A percentile compares a stretch with the other conserved stretches of the same genome.
phyloP scores from a whole-genome alignment of 2,888 invertebrate genomes.

The Zeuzera pyrina region DNA sequence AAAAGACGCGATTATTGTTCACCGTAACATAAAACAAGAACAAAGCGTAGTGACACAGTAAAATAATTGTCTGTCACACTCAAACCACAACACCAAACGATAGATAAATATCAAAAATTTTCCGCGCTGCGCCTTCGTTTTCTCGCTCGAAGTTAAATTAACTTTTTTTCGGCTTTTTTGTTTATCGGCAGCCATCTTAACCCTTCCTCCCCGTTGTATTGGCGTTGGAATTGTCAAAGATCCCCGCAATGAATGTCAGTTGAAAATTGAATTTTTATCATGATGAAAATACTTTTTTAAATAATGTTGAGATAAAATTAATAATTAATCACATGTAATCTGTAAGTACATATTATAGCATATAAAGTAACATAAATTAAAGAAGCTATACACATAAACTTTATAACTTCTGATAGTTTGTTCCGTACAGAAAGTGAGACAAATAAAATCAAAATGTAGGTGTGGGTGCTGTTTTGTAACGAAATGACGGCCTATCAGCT shows the following conservation, averaged over 20 bases:
- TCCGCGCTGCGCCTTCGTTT: constrained; percentile 48
- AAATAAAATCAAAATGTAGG: too few species aligned
- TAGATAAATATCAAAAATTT: constrained; percentile 34
- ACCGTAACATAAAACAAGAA: too few species aligned
- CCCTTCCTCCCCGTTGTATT: constrained; percentile 51
- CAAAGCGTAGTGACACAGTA: constrained; percentile 24
- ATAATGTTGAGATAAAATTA: too few species aligned
- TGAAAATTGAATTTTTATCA: constrained; percentile 70
- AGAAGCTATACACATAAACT: too few species aligned
- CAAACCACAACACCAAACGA: constrained; percentile 14
- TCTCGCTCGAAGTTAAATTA: constrained; percentile 63
- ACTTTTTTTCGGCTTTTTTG: constrained; percentile 55
- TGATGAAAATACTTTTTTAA: constrained; percentile 50
- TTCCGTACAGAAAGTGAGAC: too few species aligned
- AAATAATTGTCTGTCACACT: constrained; percentile 23
- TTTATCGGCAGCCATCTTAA: constrained; percentile 65
- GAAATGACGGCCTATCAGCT: too few species aligned
- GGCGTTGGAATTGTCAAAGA: constrained; percentile 53
- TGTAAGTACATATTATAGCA: too few species aligned
- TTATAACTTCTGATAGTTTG: too few species aligned
- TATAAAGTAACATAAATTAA: too few species aligned
- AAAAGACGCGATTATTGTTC: too few species aligned
- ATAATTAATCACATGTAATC: too few species aligned
- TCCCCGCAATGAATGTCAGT: constrained; percentile 42
- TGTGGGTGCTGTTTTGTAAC: too few species aligned